Evolutionary conservation across 2,888 invertebrate genomes (phyloP), one percentile per base, ranked within the genome.

Genomic region (Venusia cambrica): DNA sequence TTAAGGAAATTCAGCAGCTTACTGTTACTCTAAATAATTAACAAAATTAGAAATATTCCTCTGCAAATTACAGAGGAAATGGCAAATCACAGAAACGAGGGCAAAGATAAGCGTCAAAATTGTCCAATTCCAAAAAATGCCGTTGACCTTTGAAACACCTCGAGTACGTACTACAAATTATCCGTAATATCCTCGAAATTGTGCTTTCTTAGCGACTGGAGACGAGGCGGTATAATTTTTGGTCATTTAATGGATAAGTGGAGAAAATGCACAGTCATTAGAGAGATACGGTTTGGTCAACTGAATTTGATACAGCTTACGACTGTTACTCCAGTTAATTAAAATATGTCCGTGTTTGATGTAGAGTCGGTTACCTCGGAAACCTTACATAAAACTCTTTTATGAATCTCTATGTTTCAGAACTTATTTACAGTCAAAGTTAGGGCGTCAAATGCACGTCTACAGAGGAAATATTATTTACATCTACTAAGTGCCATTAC

Each of bases 41-140:
- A n/a, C n/a, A 20, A 33, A 32, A 38, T 40, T 34, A 41, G 33
- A 25, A 36, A 32, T 28, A 39, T 38, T 31, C 14, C 8, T 12
- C 13, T 46, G 43, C 49, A 60, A 63, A 62, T 49, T 37, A 36
- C 44, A 46, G 38, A 62, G 67, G 69, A 67, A 63, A 53, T 48
- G 22, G 24, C 38, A 53, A 55, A 59, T 55, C 51, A 54, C 50
- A 52, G 38, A 57, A 57, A 51, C 42, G 48, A 47, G 51, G 51
- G 57, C 61, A 51, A 49, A 45, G 48, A 53, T 45, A 22, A 39
- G 16, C 37, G 16, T 38, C 22, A 30, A 46, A 42, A 49, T 41
- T 48, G 41, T 41, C 38, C 27, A 22, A 41, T 27, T 51, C 32
- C 38, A 30, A 41, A 52, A 45, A 44, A 38, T 46, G 51, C 37